Evolutionary conservation across 2,888 invertebrate species (phyloP), one percentile per base, ranked within the genome.

Genomic region (Amiota mariae): DNA sequence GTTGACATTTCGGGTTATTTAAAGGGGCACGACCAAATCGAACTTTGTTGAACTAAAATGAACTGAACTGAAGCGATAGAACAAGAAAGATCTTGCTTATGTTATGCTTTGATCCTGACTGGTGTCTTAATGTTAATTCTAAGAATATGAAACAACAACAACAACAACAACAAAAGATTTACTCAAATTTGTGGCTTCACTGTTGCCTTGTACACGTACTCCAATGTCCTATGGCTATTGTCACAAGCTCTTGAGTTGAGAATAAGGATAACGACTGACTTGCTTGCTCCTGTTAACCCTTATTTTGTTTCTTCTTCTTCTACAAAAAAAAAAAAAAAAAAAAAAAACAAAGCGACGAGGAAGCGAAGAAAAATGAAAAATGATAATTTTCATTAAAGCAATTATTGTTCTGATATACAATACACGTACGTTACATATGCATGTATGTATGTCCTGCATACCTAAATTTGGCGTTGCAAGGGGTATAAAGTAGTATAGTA

Each of bases 341-440:
- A 59, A 49, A 61, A 72, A 72, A 51, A 54, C 20, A 36, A 18
- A 64, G 64, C 64, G n/a, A n/a, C 61, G 48, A 74, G 77, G 15
- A 18, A 64, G 64, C 64, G n/a, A n/a, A 68, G 48, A 74, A 78
- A 78, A 85, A 85, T 85, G 87, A 85, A 87, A 85, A 85, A 85
- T 85, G 80, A 85, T 85, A 82, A 86, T 81, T 81, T 83, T 75
- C 77, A 77, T 80, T 78, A 77, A 78, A 75, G 82, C 79, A 80
- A 79, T 76, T 82, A 79, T 71, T 68, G 73, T 67, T 71, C 15
- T 46, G 36, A 36, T 36, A 36, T 36, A 36, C 3, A 3, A 3
- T 24, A 2, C 36, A 36, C 36, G 36, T 36, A 36, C 46, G 64
- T 47, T n/a, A n/a, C n/a, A 54, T 72, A 63, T 24, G 24, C 3